These are phyloP conservation scores for Rhagium mordax DNA, from an alignment of 2,888 invertebrate genomes.

Conservation along the genomic window DNA sequence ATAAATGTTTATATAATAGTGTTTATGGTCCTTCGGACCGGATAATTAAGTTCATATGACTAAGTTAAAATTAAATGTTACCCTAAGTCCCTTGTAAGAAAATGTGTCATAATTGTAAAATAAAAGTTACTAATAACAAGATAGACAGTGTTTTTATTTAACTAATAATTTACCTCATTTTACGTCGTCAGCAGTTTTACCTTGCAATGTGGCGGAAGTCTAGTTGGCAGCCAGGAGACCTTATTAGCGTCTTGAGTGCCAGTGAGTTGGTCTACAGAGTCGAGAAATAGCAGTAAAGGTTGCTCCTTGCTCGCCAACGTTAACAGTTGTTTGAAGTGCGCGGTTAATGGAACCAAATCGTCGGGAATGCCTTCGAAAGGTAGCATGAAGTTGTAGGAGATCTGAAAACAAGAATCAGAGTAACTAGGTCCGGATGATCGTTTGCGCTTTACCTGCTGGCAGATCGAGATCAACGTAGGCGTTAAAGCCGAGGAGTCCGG, in stretches of 20 bases:
- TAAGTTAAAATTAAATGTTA: too few relatives aligned
- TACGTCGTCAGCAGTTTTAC: too few relatives aligned
- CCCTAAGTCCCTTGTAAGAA: too few relatives aligned
- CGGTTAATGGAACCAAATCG: conserved; percentile 95
- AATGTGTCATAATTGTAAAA: too few relatives aligned
- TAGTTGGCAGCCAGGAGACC: conserved; percentile 95
- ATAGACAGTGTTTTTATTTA: too few relatives aligned
- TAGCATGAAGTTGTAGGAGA: conserved; percentile 92
- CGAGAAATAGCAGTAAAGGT: conserved; percentile 92
- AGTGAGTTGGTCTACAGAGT: conserved; percentile 97
- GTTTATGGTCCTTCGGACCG: too few relatives aligned
- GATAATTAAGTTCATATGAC: too few relatives aligned
- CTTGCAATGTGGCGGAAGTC: conserved; percentile 91
- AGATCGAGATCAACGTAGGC: conserved; percentile 94
- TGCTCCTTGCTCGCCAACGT: conserved; percentile 86
- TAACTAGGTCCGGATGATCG: too few relatives aligned
- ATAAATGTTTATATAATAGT: too few relatives aligned
- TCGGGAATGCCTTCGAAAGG: conserved; percentile 96
- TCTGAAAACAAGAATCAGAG: conserved; percentile 73
- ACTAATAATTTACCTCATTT: too few relatives aligned
- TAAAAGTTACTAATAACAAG: too few relatives aligned
- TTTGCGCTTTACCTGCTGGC: conserved; percentile 86
- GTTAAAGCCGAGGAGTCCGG: conserved; percentile 97
- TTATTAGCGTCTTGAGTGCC: conserved; percentile 95
- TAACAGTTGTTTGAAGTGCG: conserved; percentile 94